Evolutionary conservation across 2,888 invertebrate species (phyloP).

Genomic region (Euplagia quadripunctaria): DNA sequence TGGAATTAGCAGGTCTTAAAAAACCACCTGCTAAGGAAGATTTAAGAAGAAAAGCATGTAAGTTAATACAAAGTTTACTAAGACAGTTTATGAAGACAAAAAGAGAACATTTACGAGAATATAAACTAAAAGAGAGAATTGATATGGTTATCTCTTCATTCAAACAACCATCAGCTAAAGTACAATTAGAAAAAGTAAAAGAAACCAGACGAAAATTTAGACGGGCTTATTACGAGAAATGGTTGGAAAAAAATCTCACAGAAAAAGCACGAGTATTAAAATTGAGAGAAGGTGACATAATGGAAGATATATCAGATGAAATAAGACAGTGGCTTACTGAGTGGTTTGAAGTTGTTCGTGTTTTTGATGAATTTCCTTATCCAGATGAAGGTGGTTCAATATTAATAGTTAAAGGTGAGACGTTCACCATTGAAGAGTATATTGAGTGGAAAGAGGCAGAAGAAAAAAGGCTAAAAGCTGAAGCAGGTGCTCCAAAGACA

Average conservation of each 20-base stretch:
- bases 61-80: slow-evolving; percentile 71
- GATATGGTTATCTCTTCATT: slow-evolving; percentile 87
- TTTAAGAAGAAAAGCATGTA: slow-evolving; percentile 64
- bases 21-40: slow-evolving; percentile 62
- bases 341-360: slow-evolving; percentile 87
- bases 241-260: slow-evolving; percentile 76
- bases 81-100: slow-evolving; percentile 79
- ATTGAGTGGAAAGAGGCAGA: slow-evolving; percentile 73
- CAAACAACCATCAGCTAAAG: slow-evolving; percentile 77
- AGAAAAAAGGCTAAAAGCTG: slow-evolving; percentile 73
- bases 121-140: slow-evolving; percentile 79
- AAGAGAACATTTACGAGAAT: slow-evolving; percentile 71
- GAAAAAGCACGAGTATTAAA: slow-evolving; percentile 84
- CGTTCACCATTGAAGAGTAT: slow-evolving; percentile 88
- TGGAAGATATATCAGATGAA: slow-evolving; percentile 92
- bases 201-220: slow-evolving; percentile 79
- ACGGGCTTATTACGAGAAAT: slow-evolving; percentile 78
- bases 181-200: slow-evolving; percentile 79
- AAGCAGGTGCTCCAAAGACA: slow-evolving; percentile 68
- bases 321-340: slow-evolving; percentile 91
- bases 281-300: slow-evolving; percentile 86
- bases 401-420: slow-evolving; percentile 87
- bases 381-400: slow-evolving; percentile 91
- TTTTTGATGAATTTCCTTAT: slow-evolving; percentile 92
- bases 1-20: slow-evolving; percentile 78